A percentile compares a stretch with the other conserved stretches of the same genome.
Evolutionary conservation across 2,888 invertebrate species (phyloP).

Genomic region (Corbicula japonica): DNA sequence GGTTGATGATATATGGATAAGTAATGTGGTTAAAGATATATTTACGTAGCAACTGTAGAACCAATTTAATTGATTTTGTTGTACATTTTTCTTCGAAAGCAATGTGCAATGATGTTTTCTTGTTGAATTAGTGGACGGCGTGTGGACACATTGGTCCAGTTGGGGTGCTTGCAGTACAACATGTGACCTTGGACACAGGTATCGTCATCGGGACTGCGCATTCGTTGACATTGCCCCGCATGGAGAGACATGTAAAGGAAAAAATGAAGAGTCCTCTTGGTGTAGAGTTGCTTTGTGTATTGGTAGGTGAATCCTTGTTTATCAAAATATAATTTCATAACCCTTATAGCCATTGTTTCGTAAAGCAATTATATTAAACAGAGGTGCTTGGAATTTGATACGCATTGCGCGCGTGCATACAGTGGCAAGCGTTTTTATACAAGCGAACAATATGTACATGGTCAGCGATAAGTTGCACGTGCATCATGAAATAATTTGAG

Average conservation of each 20-base stretch:
- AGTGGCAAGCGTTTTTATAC: no score
- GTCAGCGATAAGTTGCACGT: no score
- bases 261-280: conserved; percentile 10
- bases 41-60: no score
- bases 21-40: background rate
- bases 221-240: conserved; percentile 23
- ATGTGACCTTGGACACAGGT: conserved; percentile 34
- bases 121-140: conserved; percentile 40
- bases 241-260: conserved; percentile 41
- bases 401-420: background rate
- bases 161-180: conserved; percentile 39
- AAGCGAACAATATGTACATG: no score
- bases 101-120: background rate
- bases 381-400: background rate
- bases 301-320: no score
- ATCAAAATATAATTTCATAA: no score
- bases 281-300: conserved; percentile 22
- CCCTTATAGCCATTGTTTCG: background rate
- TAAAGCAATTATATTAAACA: no score
- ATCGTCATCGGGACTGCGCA: conserved; percentile 29
- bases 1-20: background rate
- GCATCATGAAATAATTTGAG: no score
- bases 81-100: background rate
- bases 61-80: background rate
- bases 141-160: conserved; percentile 33